phyloP scores from a whole-genome alignment of 2,888 invertebrate genomes.

The Lypha dubia region DNA sequence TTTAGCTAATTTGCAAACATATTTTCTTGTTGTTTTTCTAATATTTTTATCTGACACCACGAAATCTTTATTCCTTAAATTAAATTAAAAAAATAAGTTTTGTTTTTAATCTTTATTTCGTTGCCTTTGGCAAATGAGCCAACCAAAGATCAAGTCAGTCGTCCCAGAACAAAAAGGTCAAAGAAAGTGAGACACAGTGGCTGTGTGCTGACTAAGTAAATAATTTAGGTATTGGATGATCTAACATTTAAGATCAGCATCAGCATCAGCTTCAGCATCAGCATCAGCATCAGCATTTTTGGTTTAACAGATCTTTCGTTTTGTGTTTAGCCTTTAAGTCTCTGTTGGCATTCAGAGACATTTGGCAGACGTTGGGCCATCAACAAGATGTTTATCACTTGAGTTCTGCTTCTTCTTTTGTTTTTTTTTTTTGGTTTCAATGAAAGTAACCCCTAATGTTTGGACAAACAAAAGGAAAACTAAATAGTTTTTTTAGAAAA shows the following conservation, averaged over 20 bases:
- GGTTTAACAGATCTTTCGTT: background rate
- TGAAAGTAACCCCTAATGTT: slow-evolving; percentile 56
- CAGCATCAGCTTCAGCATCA: slow-evolving; percentile 1
- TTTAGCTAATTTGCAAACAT: slow-evolving; percentile 31
- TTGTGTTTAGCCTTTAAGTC: slow-evolving; percentile 12
- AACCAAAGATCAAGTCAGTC: slow-evolving; percentile 54
- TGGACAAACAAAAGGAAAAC: slow-evolving; percentile 37
- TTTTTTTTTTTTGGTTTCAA: slow-evolving; percentile 1
- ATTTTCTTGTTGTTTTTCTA: background rate
- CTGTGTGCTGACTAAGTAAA: slow-evolving; percentile 11
- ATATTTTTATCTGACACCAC: slow-evolving; percentile 18
- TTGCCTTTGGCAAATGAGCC: slow-evolving; percentile 59
- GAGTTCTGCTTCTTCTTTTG: background rate
- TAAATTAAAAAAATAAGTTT: slow-evolving; percentile 14
- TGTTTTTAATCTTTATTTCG: background rate
- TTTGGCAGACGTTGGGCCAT: slow-evolving; percentile 69
- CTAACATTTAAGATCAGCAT: slow-evolving; percentile 59
- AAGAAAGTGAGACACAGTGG: slow-evolving; percentile 29
- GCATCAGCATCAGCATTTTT: slow-evolving; percentile 1
- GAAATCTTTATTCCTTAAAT: slow-evolving; percentile 24
- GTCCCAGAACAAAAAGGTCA: slow-evolving; percentile 27
- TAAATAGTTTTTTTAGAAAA: slow-evolving; percentile 18
- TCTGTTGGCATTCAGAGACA: slow-evolving; percentile 25
- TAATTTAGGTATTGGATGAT: slow-evolving; percentile 46
- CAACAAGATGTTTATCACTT: slow-evolving; percentile 71